A percentile compares a stretch with the other conserved stretches of the same genome.
These are phyloP conservation scores for Archaeoteleia sp. DNA, from an alignment of 2,888 invertebrate genomes.

Conservation along the genomic window DNA sequence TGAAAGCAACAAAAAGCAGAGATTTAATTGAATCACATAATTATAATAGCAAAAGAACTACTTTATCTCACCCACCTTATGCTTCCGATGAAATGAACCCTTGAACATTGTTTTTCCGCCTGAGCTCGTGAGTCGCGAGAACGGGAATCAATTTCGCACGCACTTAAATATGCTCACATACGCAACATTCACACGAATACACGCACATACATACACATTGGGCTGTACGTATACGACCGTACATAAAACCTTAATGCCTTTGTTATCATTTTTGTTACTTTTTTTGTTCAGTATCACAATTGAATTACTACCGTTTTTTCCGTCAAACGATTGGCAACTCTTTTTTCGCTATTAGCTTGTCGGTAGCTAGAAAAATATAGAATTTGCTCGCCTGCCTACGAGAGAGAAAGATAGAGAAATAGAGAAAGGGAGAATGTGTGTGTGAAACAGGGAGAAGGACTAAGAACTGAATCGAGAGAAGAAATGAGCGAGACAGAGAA, in stretches of 20 bases:
- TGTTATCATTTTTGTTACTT: constrained; percentile 51
- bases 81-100: constrained; percentile 44
- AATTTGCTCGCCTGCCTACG: constrained; percentile 63
- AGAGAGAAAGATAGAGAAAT: constrained; percentile 55
- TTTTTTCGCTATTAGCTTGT: constrained; percentile 57
- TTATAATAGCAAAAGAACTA: too few species aligned
- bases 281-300: constrained; percentile 62
- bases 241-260: constrained; percentile 63
- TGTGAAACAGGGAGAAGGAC: constrained; percentile 29
- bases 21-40: too few species aligned
- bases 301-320: constrained; percentile 60
- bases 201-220: constrained; percentile 51
- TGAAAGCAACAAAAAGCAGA: too few species aligned
- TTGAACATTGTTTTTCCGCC: constrained; percentile 22
- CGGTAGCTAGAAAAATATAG: constrained; percentile 67
- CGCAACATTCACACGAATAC: constrained; percentile 54
- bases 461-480: constrained; percentile 52
- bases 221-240: constrained; percentile 55
- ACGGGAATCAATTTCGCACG: constrained; percentile 36
- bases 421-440: too few species aligned
- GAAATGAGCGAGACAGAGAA: constrained; percentile 26
- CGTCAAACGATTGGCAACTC: constrained; percentile 62
- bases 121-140: constrained; percentile 35
- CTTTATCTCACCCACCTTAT: too few species aligned
- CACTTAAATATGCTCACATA: constrained; percentile 46